A percentile compares a stretch with the other conserved stretches of the same genome.
Conservation (phyloP, 2,888 invertebrate genomes). For the Nemurella pictetii region DNA sequence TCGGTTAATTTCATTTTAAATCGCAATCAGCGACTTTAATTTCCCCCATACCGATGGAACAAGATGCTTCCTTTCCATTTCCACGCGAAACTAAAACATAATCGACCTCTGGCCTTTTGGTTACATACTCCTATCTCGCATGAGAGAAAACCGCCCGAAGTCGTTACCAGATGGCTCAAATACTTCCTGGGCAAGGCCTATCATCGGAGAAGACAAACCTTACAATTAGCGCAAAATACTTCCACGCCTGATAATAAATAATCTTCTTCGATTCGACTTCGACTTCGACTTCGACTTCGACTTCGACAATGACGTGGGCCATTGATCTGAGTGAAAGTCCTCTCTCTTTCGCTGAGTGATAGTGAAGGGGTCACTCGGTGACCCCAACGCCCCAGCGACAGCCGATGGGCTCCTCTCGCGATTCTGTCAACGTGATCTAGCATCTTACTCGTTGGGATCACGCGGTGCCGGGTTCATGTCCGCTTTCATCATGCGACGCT, state of each 20-base stretch:
- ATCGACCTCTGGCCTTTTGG: background rate
- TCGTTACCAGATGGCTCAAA: background rate
- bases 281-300: background rate
- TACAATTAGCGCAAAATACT: background rate
- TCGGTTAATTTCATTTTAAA: background rate
- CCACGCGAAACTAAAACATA: background rate
- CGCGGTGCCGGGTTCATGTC: too few species aligned
- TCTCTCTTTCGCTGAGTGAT: background rate
- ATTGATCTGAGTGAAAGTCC: slow-evolving; percentile 1
- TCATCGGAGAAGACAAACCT: background rate
- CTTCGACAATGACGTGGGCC: background rate
- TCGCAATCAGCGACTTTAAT: background rate
- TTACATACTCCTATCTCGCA: background rate
- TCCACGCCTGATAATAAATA: background rate
- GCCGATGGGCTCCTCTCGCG: background rate
- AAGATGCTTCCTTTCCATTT: background rate
- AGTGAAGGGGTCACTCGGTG: background rate
- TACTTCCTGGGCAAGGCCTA: background rate
- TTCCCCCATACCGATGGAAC: background rate
- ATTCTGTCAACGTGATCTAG: too few species aligned
- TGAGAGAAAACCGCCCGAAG: background rate
- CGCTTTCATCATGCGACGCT: too few species aligned
- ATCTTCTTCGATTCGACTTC: slow-evolving; percentile 2
- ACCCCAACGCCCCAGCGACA: background rate
- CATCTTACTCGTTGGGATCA: too few species aligned